These are phyloP conservation scores for Polyergus mexicanus DNA, from an alignment of 1,140 invertebrate genomes.

Conservation along the genomic window DNA sequence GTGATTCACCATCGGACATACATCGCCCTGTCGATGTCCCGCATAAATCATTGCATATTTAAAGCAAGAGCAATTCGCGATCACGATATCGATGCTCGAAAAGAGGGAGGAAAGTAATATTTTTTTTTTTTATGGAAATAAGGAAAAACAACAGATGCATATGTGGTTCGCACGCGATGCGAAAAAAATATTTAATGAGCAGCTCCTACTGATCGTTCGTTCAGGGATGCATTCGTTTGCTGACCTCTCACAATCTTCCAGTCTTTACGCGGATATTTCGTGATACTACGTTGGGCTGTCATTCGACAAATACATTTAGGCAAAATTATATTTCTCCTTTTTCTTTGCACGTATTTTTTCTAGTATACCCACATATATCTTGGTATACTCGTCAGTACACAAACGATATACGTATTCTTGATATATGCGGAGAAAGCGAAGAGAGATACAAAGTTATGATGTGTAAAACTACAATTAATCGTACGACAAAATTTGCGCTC, in stretches of 20 bases:
- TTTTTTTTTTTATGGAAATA: neutral
- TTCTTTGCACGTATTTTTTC: neutral
- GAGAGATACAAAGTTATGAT: neutral
- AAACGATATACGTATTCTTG: neutral
- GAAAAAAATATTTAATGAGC: conserved; percentile 51
- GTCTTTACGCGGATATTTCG: conserved; percentile 5
- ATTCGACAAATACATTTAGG: neutral
- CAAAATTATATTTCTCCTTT: neutral
- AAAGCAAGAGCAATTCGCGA: conserved; percentile 35
- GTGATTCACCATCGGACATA: neutral
- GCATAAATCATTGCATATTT: conserved; percentile 21
- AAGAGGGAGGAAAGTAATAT: conserved; percentile 25
- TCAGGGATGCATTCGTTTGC: neutral
- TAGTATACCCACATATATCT: neutral
- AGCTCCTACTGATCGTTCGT: neutral
- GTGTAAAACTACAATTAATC: conserved; percentile 11
- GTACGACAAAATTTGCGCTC: neutral
- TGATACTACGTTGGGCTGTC: neutral
- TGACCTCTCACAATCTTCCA: conserved; percentile 14
- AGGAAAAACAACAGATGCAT: neutral
- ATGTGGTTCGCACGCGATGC: neutral
- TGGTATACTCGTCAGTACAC: neutral
- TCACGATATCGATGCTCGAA: neutral
- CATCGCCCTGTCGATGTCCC: neutral
- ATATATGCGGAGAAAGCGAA: neutral